A percentile compares a stretch with the other conserved stretches of the same genome.
phyloP scores from a whole-genome alignment of 2,888 invertebrate species.

The Cenopis cana region DNA sequence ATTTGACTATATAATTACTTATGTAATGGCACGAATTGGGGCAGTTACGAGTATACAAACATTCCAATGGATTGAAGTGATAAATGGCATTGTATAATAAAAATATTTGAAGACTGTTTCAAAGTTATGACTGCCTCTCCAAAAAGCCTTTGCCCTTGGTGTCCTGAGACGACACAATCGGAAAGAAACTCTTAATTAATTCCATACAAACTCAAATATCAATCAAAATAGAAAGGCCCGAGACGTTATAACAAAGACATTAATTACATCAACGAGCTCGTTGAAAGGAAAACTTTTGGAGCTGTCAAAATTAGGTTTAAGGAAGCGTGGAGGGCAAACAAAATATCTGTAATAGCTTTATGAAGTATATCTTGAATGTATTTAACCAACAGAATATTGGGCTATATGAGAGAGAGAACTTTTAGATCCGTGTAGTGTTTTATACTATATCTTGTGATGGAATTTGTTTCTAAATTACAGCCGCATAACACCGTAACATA shows the following conservation, averaged over 20 bases:
- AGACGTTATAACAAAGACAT: slow-evolving; percentile 56
- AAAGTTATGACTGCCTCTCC: neutral
- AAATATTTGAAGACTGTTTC: neutral
- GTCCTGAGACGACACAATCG: slow-evolving; percentile 10
- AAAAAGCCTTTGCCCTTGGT: neutral
- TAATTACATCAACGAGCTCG: slow-evolving; percentile 58
- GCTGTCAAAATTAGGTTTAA: slow-evolving; percentile 46
- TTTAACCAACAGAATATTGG: neutral
- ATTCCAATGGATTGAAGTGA: too few relatives aligned
- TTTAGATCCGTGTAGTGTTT: neutral
- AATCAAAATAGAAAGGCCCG: slow-evolving; percentile 48
- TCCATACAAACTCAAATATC: slow-evolving; percentile 37
- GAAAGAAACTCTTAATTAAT: slow-evolving; percentile 34
- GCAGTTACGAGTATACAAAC: too few relatives aligned
- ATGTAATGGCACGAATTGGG: too few relatives aligned
- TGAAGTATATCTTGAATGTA: neutral
- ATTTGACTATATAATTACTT: too few relatives aligned
- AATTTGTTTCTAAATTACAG: neutral
- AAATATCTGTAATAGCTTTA: slow-evolving; percentile 35
- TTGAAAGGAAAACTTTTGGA: slow-evolving; percentile 52
- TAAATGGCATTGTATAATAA: neutral
- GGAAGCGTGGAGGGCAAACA: slow-evolving; percentile 19
- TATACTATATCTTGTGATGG: neutral
- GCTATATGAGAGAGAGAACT: neutral
- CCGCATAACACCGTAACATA: too few relatives aligned